These are phyloP conservation scores for Chironomus striatipennis DNA, from an alignment of 1,140 invertebrate genomes.

Conservation along the genomic window DNA sequence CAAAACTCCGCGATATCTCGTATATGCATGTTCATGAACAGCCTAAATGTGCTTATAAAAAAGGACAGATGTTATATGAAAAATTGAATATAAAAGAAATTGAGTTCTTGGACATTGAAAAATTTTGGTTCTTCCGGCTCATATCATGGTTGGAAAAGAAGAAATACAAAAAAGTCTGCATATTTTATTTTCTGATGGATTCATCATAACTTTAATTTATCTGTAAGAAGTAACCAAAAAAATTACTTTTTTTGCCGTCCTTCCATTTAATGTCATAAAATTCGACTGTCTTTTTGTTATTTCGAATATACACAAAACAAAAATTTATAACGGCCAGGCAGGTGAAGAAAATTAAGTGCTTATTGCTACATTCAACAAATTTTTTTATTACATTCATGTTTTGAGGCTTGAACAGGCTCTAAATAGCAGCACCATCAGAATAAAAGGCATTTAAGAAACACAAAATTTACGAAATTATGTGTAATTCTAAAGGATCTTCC, in stretches of 20 bases:
- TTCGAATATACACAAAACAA: too few relatives aligned
- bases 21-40: too few relatives aligned
- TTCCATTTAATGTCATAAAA: too few relatives aligned
- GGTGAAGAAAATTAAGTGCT: conserved; percentile 6
- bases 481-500: background rate
- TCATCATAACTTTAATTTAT: background rate
- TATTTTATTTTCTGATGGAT: background rate
- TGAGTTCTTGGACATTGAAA: background rate
- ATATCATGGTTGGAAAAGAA: background rate
- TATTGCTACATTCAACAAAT: background rate
- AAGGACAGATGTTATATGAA: background rate
- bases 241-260: too few relatives aligned
- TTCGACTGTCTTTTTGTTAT: too few relatives aligned
- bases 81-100: conserved; percentile 3
- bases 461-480: background rate
- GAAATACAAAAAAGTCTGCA: too few relatives aligned
- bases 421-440: background rate
- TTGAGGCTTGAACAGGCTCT: background rate
- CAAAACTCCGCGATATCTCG: too few relatives aligned
- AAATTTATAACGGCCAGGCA: background rate
- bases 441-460: background rate
- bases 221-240: too few relatives aligned
- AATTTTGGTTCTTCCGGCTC: background rate
- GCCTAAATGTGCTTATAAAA: background rate
- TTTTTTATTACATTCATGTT: background rate